These are phyloP conservation scores for Philopedon plagiatum DNA, from an alignment of 2,888 invertebrate genomes.

Conservation along the genomic window DNA sequence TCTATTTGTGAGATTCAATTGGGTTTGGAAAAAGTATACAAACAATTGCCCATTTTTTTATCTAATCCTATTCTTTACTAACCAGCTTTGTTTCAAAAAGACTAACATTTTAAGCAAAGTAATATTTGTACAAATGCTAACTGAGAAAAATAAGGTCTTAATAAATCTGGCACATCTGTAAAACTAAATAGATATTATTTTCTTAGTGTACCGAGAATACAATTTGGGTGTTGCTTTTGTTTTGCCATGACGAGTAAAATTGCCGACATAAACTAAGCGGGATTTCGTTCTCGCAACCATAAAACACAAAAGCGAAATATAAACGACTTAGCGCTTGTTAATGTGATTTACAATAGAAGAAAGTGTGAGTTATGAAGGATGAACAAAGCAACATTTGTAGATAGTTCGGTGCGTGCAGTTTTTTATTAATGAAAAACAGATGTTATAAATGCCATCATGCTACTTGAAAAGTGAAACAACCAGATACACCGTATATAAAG, in stretches of 20 bases:
- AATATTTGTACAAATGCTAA: no score
- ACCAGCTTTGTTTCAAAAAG: no score
- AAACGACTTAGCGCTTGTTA: constrained; percentile 26
- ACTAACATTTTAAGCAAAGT: no score
- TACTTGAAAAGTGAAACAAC: no score
- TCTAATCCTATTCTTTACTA: no score
- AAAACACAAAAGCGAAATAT: constrained; percentile 40
- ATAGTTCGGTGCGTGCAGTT: constrained; percentile 14
- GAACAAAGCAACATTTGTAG: constrained; percentile 27
- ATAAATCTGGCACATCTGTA: constrained; percentile 4
- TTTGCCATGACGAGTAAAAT: constrained; percentile 23
- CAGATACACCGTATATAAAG: no score
- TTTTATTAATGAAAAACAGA: constrained; percentile 26
- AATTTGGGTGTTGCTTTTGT: constrained; percentile 20
- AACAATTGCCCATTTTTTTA: no score
- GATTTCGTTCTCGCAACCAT: constrained; percentile 34
- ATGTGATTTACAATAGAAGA: constrained; percentile 39
- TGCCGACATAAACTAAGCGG: constrained; percentile 37
- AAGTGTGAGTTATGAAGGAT: constrained; percentile 27
- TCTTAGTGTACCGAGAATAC: constrained; percentile 16
- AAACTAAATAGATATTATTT: constrained; percentile 22
- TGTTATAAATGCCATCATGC: background rate
- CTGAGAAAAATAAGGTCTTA: background rate
- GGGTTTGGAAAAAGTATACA: no score
- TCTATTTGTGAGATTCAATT: no score